Evolutionary conservation across 2,113 vertebrate genomes (phyloP).

Genomic region (Onychorhynchus coronatus): DNA sequence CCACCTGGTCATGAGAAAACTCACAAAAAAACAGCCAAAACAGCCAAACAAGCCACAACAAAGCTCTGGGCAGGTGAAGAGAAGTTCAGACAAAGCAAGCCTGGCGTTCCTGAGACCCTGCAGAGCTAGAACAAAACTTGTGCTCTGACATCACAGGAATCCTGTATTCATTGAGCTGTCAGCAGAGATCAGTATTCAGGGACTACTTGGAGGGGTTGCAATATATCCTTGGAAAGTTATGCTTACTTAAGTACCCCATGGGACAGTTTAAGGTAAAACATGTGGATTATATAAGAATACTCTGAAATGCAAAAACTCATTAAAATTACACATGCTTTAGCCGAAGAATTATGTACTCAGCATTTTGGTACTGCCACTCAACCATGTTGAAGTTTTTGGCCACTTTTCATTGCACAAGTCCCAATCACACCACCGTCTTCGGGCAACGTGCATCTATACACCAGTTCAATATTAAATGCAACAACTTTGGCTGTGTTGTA

Average conservation of each 20-base stretch:
- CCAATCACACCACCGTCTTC: background rate
- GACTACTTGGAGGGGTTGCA: accelerated
- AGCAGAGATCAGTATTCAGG: accelerated
- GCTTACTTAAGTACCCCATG: background rate
- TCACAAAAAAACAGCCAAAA: background rate
- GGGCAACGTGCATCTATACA: background rate
- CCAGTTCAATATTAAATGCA: background rate
- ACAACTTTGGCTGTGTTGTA: background rate
- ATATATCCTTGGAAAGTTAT: background rate
- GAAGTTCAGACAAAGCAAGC: background rate
- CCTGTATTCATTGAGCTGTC: background rate
- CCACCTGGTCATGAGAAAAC: background rate
- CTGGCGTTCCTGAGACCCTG: background rate
- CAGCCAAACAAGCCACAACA: background rate
- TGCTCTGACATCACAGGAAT: background rate
- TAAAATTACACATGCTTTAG: background rate
- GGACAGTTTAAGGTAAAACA: background rate
- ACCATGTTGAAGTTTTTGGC: background rate
- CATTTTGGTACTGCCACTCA: background rate
- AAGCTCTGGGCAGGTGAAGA: background rate
- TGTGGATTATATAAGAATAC: background rate
- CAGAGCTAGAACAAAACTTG: background rate
- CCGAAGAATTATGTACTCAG: background rate
- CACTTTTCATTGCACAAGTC: background rate
- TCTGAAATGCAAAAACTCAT: background rate